Percentiles rank a stretch among this genome's conserved stretches.
phyloP scores from a whole-genome alignment of 2,113 vertebrate genomes.

The Romanogobio albipinnatus region DNA sequence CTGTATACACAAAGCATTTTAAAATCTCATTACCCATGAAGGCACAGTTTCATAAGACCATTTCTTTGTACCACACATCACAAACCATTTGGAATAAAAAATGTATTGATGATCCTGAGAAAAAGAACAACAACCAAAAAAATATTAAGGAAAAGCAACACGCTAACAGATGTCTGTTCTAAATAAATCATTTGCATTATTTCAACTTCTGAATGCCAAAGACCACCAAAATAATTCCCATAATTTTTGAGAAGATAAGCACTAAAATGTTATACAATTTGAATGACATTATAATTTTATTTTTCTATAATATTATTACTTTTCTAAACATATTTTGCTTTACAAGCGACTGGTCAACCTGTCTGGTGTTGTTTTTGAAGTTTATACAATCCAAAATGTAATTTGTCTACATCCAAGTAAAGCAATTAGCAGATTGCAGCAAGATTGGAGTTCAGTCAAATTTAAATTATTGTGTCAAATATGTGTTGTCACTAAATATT shows the following conservation, averaged over 20 bases:
- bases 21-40: constrained; percentile 56
- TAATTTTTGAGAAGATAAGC: not conserved
- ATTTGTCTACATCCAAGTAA: not conserved
- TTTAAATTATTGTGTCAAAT: not conserved
- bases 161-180: not conserved
- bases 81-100: constrained; percentile 28
- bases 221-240: not conserved
- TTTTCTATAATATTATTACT: not conserved
- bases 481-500: not conserved
- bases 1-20: constrained; percentile 16
- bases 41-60: constrained; percentile 27
- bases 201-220: not conserved
- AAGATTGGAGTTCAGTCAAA: not conserved
- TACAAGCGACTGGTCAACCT: not conserved
- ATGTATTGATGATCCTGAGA: not conserved
- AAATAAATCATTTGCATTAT: not conserved
- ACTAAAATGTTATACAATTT: not conserved
- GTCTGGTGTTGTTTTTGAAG: not conserved
- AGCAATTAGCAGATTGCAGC: constrained; percentile 6
- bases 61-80: constrained; percentile 28
- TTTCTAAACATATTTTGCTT: not conserved
- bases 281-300: not conserved
- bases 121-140: not conserved
- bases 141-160: not conserved
- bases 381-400: not conserved